Evolutionary conservation across 2,888 invertebrate genomes (phyloP), one percentile per base, ranked within the genome.

Genomic region (Phaedon cochleariae): DNA sequence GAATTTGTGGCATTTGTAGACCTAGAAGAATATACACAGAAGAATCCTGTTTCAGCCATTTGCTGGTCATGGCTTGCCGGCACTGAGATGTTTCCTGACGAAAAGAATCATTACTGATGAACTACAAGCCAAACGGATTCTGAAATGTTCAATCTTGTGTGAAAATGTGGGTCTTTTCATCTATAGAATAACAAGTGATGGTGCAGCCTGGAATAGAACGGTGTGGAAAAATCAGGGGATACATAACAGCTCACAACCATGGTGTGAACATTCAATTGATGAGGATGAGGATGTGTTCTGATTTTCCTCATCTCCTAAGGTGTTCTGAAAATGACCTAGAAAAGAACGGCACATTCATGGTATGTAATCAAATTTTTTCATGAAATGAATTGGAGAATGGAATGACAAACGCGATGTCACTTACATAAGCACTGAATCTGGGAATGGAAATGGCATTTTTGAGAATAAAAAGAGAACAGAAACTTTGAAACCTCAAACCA

Each of bases 351-450:
- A n/a, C n/a, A n/a, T n/a, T n/a, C n/a, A n/a, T n/a, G n/a, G n/a
- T n/a, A n/a, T n/a, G n/a, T n/a, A n/a, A n/a, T n/a, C n/a, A n/a
- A n/a, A n/a, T n/a, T n/a, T n/a, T n/a, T n/a, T n/a, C n/a, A n/a
- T n/a, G n/a, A n/a, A n/a, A n/a, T n/a, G n/a, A n/a, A n/a, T n/a
- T n/a, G n/a, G n/a, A n/a, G n/a, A n/a, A n/a, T n/a, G 26, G 26
- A 26, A 26, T 7, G 57, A 57, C 1, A 41, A 37, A 57, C 57
- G 57, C n/a, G 57, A 57, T 57, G 57, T 57, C 57, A 57, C 22
- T 34, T 41, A 59, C 46, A 59, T 59, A 59, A 59, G 48, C 31
- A 59, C 53, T 53, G 53, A 53, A 53, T 53, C 22, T 53, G 53
- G 53, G 53, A 53, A 53, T 53, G 53, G 22, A 59, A 59, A 45